These are phyloP conservation scores for Strigamia crassipes DNA, from an alignment of 2,888 invertebrate genomes.

Conservation along the genomic window DNA sequence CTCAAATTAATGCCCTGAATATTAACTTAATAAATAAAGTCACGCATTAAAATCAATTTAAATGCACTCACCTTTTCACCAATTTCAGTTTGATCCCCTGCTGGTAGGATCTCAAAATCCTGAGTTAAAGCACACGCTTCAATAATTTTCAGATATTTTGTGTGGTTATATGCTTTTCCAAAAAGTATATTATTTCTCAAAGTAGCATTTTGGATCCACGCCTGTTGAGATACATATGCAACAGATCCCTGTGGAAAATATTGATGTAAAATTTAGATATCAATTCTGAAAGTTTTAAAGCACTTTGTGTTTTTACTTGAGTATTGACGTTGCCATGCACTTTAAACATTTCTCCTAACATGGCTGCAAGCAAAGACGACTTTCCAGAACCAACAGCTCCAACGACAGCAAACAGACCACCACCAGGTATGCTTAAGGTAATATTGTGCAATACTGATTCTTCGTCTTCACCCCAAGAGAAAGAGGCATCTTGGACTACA, in stretches of 20 bases:
- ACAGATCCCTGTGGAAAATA: slow-evolving; percentile 58
- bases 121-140: slow-evolving; percentile 61
- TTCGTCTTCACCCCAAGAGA: slow-evolving; percentile 39
- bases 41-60: background rate
- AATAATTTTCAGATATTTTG: slow-evolving; percentile 56
- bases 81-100: slow-evolving; percentile 65
- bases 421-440: background rate
- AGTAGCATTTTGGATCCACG: slow-evolving; percentile 65
- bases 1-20: slow-evolving; percentile 72
- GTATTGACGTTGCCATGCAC: slow-evolving; percentile 7
- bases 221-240: slow-evolving; percentile 65
- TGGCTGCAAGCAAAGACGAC: slow-evolving; percentile 34
- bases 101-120: slow-evolving; percentile 63
- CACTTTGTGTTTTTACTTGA: background rate
- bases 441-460: background rate
- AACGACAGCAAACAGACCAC: slow-evolving; percentile 43
- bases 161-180: slow-evolving; percentile 57
- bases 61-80: slow-evolving; percentile 64
- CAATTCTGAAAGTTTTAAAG: background rate
- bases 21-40: background rate
- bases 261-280: background rate
- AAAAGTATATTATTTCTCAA: slow-evolving; percentile 64
- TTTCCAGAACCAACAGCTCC: slow-evolving; percentile 44
- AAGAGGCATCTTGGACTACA: slow-evolving; percentile 6
- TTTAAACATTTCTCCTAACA: slow-evolving; percentile 44